Conservation (phyloP, 1,140 invertebrate genomes). For the Zaprionus gabonicus region DNA sequence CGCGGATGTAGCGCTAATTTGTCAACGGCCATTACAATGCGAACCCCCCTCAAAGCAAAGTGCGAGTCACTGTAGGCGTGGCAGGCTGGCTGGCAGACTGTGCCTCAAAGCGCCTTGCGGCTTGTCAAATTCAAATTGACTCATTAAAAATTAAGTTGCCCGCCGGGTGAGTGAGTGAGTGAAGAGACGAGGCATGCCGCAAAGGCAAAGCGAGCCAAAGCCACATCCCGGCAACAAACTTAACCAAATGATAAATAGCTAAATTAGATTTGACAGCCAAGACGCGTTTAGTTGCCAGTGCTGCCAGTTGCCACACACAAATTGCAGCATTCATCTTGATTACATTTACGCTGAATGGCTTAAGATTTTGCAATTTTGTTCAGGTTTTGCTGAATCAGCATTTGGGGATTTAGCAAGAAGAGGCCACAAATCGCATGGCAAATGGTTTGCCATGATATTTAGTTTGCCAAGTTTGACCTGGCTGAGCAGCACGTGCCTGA, state of each 20-base stretch:
- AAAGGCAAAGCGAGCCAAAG: slow-evolving; percentile 1
- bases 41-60: slow-evolving; percentile 45
- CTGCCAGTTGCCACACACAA: slow-evolving; percentile 69
- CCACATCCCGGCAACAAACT: slow-evolving; percentile 52
- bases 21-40: slow-evolving; percentile 71
- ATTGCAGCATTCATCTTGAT: slow-evolving; percentile 81
- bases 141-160: slow-evolving; percentile 82
- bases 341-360: slow-evolving; percentile 60
- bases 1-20: slow-evolving; percentile 77
- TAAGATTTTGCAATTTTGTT: slow-evolving; percentile 36
- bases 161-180: not conserved
- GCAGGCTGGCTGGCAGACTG: slow-evolving; percentile 39
- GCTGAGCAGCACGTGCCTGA: not conserved
- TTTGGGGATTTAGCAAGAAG: slow-evolving; percentile 3
- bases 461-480: not conserved
- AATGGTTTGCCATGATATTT: not conserved
- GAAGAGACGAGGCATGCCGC: not conserved
- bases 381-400: slow-evolving; percentile 19
- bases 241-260: slow-evolving; percentile 82
- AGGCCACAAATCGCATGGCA: not conserved
- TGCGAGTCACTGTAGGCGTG: slow-evolving; percentile 71
- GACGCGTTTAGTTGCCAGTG: slow-evolving; percentile 27
- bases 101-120: slow-evolving; percentile 27
- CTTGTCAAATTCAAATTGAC: slow-evolving; percentile 83
- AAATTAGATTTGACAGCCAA: slow-evolving; percentile 78